Evolutionary conservation across 2,888 invertebrate genomes (phyloP), one percentile per base, ranked within the genome.

Genomic region (Andrena flavipes): DNA sequence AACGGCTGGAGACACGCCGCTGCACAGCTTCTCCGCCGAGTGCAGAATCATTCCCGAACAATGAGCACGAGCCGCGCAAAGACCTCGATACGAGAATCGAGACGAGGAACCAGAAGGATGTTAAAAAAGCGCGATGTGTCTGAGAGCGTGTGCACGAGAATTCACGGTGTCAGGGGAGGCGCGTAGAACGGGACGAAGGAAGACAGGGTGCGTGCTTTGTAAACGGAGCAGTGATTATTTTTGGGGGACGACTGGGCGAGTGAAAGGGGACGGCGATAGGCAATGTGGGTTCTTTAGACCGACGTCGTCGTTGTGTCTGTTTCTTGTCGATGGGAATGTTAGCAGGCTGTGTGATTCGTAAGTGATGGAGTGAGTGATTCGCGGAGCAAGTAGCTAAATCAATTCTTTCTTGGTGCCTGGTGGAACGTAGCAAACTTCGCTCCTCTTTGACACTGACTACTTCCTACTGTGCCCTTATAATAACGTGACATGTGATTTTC

Each of bases 31-130:
- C 88, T 88, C 92, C 76, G 86, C 91, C 87, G 91, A 92, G 90
- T 93, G 91, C 92, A 92, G 92, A 92, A 91, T 92, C 91, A 92
- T 92, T 93, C 89, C 91, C 90, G 92, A 92, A 87, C 91, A 93
- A 91, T 91, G 91, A 93, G 86, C 81, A 83, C 72, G 77, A 82
- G 77, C 79, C 54, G 75, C 78, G 54, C 62, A 71, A 75, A 77
- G 70, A 76, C 63, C 75, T 65, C 48, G 69, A 80, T 65, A 71
- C 54, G 62, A 76, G 59, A 75, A 20, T 68, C 65, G 16, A 70
- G 64, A 56, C 35, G 42, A 56, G 49, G 67, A 67, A 54, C 29
- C 26, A 49, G 71, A 62, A 35, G 48, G 26, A 49, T 56, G 72
- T 23, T 30, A 76, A 35, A 65, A 65, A 33, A 65, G 60, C 54